phyloP scores from a whole-genome alignment of 2,888 invertebrate genomes.

The Fragum sueziense region DNA sequence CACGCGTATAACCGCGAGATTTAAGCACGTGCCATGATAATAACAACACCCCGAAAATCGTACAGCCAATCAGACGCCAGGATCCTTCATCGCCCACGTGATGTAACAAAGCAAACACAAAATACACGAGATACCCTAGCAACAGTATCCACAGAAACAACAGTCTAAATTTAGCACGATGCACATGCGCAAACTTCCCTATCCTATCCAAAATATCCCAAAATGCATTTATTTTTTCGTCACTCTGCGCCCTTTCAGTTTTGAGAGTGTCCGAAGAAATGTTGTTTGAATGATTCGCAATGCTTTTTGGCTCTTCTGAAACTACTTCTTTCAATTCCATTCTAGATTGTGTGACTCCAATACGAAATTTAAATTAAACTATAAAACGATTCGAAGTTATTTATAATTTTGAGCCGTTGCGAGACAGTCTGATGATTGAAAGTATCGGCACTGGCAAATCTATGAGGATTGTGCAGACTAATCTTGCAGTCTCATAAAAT shows the following conservation, averaged over 20 bases:
- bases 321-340: not conserved
- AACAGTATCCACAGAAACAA: not conserved
- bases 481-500: too few relatives aligned
- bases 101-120: constrained; percentile 52
- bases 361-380: too few relatives aligned
- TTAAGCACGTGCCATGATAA: constrained; percentile 32
- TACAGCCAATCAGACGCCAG: constrained; percentile 56
- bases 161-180: not conserved
- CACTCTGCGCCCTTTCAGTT: not conserved
- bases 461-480: too few relatives aligned
- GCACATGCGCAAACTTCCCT: not conserved
- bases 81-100: constrained; percentile 66
- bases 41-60: constrained; percentile 40
- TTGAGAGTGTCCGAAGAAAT: not conserved
- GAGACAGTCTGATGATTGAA: too few relatives aligned
- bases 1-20: constrained; percentile 14
- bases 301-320: not conserved
- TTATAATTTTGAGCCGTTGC: too few relatives aligned
- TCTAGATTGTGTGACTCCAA: too few relatives aligned
- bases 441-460: too few relatives aligned
- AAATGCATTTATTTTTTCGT: not conserved
- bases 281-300: not conserved
- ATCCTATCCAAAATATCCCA: not conserved
- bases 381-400: too few relatives aligned
- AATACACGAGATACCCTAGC: constrained; percentile 50